phyloP scores from a whole-genome alignment of 2,888 invertebrate species.

The Nomada ferruginata region DNA sequence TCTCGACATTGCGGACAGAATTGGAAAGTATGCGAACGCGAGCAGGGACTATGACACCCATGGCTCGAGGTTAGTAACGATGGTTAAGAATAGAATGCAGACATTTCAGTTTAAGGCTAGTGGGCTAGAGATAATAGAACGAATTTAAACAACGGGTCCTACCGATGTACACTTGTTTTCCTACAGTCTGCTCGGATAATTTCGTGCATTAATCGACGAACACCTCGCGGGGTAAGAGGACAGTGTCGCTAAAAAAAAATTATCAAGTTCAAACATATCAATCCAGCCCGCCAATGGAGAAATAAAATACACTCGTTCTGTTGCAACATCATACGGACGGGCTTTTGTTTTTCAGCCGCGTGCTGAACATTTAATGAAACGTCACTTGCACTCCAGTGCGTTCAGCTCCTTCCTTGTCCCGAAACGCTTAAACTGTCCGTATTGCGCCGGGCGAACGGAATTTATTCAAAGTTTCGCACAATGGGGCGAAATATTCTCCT shows the following conservation, averaged over 20 bases:
- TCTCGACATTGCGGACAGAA: conserved; percentile 75
- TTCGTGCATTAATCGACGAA: too few species aligned
- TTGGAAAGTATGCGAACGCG: conserved; percentile 75
- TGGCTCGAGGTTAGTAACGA: conserved; percentile 53
- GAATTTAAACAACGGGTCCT: too few species aligned
- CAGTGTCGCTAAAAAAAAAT: too few species aligned
- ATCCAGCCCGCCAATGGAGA: conserved; percentile 31
- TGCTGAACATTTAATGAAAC: conserved; percentile 53
- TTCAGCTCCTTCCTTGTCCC: conserved; percentile 24
- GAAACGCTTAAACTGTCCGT: conserved; percentile 44
- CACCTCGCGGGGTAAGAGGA: too few species aligned
- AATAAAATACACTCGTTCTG: conserved; percentile 43
- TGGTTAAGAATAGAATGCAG: too few species aligned
- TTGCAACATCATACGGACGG: background rate
- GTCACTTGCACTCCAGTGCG: conserved; percentile 50
- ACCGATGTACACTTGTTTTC: too few species aligned
- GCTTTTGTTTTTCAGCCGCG: conserved; percentile 40
- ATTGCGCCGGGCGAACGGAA: conserved; percentile 24
- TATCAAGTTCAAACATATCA: too few species aligned
- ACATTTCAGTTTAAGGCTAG: too few species aligned
- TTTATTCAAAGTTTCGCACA: conserved; percentile 45
- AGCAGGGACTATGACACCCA: conserved; percentile 64
- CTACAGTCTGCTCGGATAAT: too few species aligned
- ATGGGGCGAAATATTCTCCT: conserved; percentile 33
- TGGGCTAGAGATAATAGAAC: too few species aligned